These are phyloP conservation scores for Phragmatobia fuliginosa DNA, from an alignment of 2,888 invertebrate species.

Conservation along the genomic window DNA sequence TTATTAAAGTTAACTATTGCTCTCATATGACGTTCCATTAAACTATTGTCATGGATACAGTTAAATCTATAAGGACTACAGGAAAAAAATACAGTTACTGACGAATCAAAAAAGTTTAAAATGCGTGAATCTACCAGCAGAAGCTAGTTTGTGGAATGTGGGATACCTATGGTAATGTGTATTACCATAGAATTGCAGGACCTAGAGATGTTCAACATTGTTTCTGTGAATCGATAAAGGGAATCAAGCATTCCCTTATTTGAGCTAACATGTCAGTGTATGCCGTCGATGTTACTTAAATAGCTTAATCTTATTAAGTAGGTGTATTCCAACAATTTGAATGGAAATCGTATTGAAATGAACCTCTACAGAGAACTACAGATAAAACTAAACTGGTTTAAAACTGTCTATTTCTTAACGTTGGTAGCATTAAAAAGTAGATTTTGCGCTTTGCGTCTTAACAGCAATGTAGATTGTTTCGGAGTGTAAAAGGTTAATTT, in stretches of 20 bases:
- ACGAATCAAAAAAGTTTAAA: neutral
- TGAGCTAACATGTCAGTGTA: slow-evolving; percentile 7
- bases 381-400: neutral
- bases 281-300: slow-evolving; percentile 6
- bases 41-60: neutral
- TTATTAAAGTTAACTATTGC: neutral
- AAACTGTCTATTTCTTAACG: neutral
- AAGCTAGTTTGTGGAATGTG: neutral
- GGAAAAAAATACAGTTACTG: neutral
- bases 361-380: neutral
- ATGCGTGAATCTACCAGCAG: neutral
- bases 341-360: slow-evolving; percentile 2
- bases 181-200: neutral
- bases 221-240: slow-evolving; percentile 2
- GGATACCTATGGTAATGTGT: slow-evolving; percentile 1
- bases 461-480: neutral
- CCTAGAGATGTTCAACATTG: neutral
- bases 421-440: neutral
- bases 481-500: neutral
- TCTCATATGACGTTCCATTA: neutral
- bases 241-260: slow-evolving; percentile 15
- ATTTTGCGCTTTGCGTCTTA: neutral
- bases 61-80: neutral
- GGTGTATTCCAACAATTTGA: slow-evolving; percentile 4
- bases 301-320: slow-evolving; percentile 17